Base-by-base conservation (phyloP, 2,797 vertebrate genomes). In the Paratrypauchen microcephalus region DNA sequence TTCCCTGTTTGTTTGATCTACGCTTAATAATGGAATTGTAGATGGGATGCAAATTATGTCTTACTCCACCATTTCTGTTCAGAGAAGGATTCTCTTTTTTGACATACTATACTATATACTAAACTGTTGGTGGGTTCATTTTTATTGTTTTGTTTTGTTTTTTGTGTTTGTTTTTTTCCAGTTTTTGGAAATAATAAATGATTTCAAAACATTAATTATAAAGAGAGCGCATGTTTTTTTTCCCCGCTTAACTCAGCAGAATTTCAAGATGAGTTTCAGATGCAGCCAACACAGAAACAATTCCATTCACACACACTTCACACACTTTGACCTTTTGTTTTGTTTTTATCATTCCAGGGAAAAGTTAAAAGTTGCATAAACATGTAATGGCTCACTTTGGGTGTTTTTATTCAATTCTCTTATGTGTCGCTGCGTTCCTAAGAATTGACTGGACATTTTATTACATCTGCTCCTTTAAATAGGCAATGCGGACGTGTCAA, bases 161-260 rank as follows among this genome's bases (percentile, higher is more conserved):
- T n/a, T n/a, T n/a, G n/a, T n/a, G n/a, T n/a, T n/a, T n/a, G n/a
- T n/a, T n/a, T n/a, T n/a, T 91, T 91, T 91, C 87, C 87, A 83
- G 83, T 90, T 92, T 93, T 92, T 85, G 86, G 18, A 50, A 63
- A 45, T 89, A 94, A 93, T 93, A 93, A 94, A 93, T 92, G n/a
- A 92, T 91, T 91, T 91, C 88, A 87, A 89, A 83, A 86, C 77
- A 84, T 91, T 92, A 85, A 62, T 62, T 41, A 91, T 79, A 87
- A 73, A 59, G 69, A 68, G 64, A 45, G 63, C 70, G 68, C 79
- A 71, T 21, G 66, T 75, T 65, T 64, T 16, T 50, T 76, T 63
- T 58, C n/a, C n/a, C n/a, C n/a, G 4, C 12, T 11, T 32, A 5
- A 16, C 4, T 21, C 24, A 28, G 15, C 47, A 48, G 60, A 55